Evolutionary conservation across 2,888 invertebrate species (phyloP), one percentile per base, ranked within the genome.

Genomic region (Andrena trimmerana): DNA sequence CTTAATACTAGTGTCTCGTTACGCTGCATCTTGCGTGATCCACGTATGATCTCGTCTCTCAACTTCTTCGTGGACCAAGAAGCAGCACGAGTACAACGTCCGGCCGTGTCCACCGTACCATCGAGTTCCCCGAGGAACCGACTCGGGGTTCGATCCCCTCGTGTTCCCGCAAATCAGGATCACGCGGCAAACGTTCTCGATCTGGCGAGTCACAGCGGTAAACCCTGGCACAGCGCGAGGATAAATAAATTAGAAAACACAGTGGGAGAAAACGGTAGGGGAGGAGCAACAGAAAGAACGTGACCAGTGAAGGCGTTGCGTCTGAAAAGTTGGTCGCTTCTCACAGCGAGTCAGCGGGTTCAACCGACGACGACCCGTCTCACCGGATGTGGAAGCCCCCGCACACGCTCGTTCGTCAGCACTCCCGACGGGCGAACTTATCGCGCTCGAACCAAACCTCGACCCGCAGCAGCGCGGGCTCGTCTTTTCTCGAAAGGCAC

Each of bases 401-500:
- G 27, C 29, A 59, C 59, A 59, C 48, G 59, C 68, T 75, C 66
- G 48, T 59, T 76, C 78, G 48, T 75, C 78, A 33, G 62, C 67
- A 67, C 57, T 59, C 36, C 60, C 68, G 76, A 59, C 66, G 54
- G 68, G 60, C 65, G 70, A 62, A 65, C 33, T 81, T 33, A 57
- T 36, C 57, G 70, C 65, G 76, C 42, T 78, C 72, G 59, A 60
- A 66, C 48, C 60, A 50, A 72, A 50, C 62, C 63, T 65, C 59
- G 72, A 79, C 65, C 65, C 71, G 20, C 20, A 54, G 57, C 63
- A 42, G 10, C 71, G 36, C 66, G 62, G 66, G 73, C 57, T 78
- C 76, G 62, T 78, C 62, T 84, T 75, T 67, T 79, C 68, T 63
- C 68, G 27, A 76, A 93, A 93, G 93, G 93, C 93, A 93, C 93